Evolutionary conservation across 2,888 invertebrate genomes (phyloP).

Genomic region (Drosophila subsilvestris): DNA sequence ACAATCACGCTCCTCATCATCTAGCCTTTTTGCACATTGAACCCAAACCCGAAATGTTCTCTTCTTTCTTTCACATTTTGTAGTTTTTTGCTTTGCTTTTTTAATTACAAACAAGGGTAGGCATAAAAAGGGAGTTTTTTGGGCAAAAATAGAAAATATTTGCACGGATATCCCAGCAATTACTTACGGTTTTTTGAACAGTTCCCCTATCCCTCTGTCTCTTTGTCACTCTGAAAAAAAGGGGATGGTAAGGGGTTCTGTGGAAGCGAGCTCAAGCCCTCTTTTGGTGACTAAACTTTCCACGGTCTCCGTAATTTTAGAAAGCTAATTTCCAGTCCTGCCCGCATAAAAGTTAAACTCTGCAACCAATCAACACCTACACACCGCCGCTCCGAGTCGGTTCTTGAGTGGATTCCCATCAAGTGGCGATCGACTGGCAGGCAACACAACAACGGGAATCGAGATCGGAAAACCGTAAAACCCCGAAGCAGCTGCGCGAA

Average conservation of each 20-base stretch:
- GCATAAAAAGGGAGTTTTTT: constrained; percentile 63
- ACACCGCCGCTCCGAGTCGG: constrained; percentile 18
- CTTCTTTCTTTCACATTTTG: constrained; percentile 23
- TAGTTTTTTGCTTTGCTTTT: constrained; percentile 43
- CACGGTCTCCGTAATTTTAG: constrained; percentile 10
- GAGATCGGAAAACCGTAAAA: constrained; percentile 39
- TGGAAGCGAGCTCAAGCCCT: neutral
- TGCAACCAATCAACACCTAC: constrained; percentile 63
- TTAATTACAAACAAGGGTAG: constrained; percentile 62
- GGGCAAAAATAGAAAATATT: constrained; percentile 79
- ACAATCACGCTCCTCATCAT: constrained; percentile 68
- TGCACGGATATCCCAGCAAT: constrained; percentile 81
- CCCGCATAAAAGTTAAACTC: constrained; percentile 28
- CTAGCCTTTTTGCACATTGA: constrained; percentile 63
- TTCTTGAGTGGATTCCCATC: constrained; percentile 40
- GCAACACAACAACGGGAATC: constrained; percentile 11
- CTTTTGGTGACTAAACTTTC: neutral
- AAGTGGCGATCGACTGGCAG: constrained; percentile 63
- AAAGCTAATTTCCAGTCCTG: constrained; percentile 41
- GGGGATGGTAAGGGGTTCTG: neutral
- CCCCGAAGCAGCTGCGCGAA: constrained; percentile 63
- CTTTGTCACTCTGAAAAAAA: constrained; percentile 3
- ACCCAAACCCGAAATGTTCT: constrained; percentile 48
- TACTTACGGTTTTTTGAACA: constrained; percentile 80
- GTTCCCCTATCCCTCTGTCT: constrained; percentile 22